These are phyloP conservation scores for Rapana venosa DNA, from an alignment of 2,888 invertebrate species.

Conservation along the genomic window DNA sequence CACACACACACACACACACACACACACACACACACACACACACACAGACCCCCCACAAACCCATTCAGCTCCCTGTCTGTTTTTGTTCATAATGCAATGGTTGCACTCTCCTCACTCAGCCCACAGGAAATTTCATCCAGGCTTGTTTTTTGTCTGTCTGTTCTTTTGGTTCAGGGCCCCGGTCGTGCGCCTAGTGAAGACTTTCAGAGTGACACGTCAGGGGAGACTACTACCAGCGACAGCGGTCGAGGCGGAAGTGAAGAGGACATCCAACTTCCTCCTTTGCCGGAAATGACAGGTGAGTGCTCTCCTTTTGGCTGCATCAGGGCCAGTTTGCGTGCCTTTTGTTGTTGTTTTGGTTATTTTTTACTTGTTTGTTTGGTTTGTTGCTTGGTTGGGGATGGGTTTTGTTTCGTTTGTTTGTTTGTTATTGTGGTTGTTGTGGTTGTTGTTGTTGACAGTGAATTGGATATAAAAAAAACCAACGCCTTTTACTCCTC, in stretches of 20 bases:
- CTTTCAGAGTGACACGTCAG: conserved; percentile 72
- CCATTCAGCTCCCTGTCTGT: too few species aligned
- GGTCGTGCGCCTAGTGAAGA: conserved; percentile 60
- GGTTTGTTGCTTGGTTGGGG: too few species aligned
- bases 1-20: too few species aligned
- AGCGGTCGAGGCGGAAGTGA: conserved; percentile 75
- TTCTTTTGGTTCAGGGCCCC: conserved; percentile 47
- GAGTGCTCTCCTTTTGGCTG: neutral
- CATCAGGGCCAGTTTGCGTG: neutral
- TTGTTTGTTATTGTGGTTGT: neutral
- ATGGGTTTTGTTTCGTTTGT: neutral
- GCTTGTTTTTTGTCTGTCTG: neutral
- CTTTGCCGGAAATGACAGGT: conserved; percentile 53
- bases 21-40: too few species aligned
- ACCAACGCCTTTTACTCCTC: too few species aligned
- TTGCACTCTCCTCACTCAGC: neutral
- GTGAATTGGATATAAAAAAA: neutral
- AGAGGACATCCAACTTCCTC: conserved; percentile 66
- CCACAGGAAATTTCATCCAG: neutral
- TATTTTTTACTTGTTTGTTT: neutral
- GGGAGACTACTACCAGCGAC: conserved; percentile 71
- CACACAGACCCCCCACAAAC: too few species aligned
- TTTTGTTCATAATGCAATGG: neutral
- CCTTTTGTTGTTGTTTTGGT: neutral
- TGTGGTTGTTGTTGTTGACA: neutral